Base-by-base conservation (phyloP, 2,888 invertebrate genomes). In the Ptilodon capucinus region DNA sequence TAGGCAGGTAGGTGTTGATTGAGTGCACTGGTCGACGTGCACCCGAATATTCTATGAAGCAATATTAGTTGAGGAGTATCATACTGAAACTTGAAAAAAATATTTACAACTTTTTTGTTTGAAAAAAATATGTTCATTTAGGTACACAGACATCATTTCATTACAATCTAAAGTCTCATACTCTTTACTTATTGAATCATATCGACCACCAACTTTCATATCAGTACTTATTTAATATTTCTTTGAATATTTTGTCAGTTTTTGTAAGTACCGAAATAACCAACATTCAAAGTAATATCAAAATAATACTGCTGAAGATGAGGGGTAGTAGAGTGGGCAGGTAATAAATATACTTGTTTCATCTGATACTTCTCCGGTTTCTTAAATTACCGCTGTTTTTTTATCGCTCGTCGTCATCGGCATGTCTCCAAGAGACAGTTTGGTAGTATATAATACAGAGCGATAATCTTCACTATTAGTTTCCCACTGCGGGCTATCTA, bases 381-480 rank as follows among this genome's bases (percentile, higher is more conserved):
- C n/a, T 35, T 7, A 45, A 38, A 46, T 50, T 54, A 49, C 44
- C 38, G 28, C 43, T 48, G 47, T 46, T 53, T 51, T n/a, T 25
- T 21, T 40, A 44, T 51, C 57, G 48, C 51, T 57, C 44, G 42
- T 51, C 11, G 40, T 54, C 49, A 50, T 42, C 28, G 51, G 54
- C 43, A n/a, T 54, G 50, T 47, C 40, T 42, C 43, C 49, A 44
- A 42, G 47, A 52, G 40, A 43, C 60, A 51, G 51, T 54, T 52
- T 46, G 46, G 49, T 66, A 57, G 39, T 44, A 51, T 54, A 51
- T 45, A 53, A 57, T 54, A 51, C 57, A 44, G 44, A 58, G 61
- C 57, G 56, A 66, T 63, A 48, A 32, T 64, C 50, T 48, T 62
- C 57, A 64, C 55, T 53, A 48, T 44, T 55, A 56, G 45, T 56